Percentiles rank a stretch among this genome's conserved stretches.
Evolutionary conservation across 2,113 vertebrate species (phyloP).

Genomic region (Pygoscelis antarcticus): DNA sequence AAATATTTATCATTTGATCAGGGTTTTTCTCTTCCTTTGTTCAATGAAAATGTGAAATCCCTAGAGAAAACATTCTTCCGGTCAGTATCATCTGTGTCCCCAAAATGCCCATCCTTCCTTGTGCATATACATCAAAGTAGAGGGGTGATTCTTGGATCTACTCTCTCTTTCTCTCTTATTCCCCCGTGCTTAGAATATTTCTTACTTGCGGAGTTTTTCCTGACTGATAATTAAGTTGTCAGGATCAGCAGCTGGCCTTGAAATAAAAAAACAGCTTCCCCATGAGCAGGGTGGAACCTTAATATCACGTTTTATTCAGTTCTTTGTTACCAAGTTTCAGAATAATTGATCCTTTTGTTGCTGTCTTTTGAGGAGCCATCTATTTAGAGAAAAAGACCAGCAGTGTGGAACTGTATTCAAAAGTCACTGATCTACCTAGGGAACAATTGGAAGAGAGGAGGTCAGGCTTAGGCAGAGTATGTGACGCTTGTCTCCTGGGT

Average conservation of each 20-base stretch:
- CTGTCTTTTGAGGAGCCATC: not conserved
- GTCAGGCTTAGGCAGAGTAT: not conserved
- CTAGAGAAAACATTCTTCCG: not conserved
- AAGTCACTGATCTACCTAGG: not conserved
- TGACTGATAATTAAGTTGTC: conserved; percentile 19
- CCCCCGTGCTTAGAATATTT: not conserved
- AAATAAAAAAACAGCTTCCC: not conserved
- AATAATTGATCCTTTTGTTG: not conserved
- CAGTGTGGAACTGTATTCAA: not conserved
- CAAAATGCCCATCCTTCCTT: not conserved
- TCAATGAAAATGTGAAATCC: not conserved
- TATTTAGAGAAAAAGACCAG: not conserved
- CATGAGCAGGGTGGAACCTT: not conserved
- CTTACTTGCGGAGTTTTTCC: not conserved
- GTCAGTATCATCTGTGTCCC: not conserved
- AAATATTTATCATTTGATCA: not conserved
- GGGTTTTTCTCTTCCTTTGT: not conserved
- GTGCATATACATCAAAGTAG: not conserved
- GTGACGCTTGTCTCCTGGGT: not conserved
- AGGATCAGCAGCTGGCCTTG: conserved; percentile 10
- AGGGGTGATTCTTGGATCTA: not conserved
- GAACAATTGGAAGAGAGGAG: not conserved
- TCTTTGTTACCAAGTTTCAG: not conserved
- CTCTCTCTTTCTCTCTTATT: not conserved
- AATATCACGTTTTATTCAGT: not conserved